Evolutionary conservation across 2,113 vertebrate species (phyloP), one percentile per base, ranked within the genome.

Genomic region (Rissa tridactyla): DNA sequence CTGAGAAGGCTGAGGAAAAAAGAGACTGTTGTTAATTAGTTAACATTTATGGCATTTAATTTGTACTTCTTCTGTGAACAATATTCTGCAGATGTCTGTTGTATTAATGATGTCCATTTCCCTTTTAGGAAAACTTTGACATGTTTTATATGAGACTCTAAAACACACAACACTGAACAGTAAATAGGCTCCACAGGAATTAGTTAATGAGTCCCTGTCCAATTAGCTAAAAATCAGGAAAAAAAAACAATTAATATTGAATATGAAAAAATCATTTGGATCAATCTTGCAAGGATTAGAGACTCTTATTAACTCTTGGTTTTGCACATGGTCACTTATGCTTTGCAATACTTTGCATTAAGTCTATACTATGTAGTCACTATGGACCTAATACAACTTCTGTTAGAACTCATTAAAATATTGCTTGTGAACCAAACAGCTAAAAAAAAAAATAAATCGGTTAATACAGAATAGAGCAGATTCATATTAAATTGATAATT

Each of bases 31-130:
- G 29, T 52, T 75, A 93, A 92, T 88, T 82, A 76, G 71, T 94
- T 68, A 89, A n/a, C 36, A 18, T 82, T 76, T 89, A 92, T 57
- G 26, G 17, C 18, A 52, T 85, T 94, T 86, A 89, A 94, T 95
- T 84, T 87, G 44, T 57, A 58, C 4, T 0, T n/a, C 55, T 58
- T 91, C 61, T 3, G 0, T 71, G 32, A 78, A 78, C 46, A 73
- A 64, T 66, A 64, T 66, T 84, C 29, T 71, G 6, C 29, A 49
- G 7, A 64, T 71, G 9, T 10, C 47, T 71, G 29, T 68, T 83
- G 25, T 47, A 86, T 60, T 78, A 77, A 66, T 61, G 25, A 47
- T 23, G n/a, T 69, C 13, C 27, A 34, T 78, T 90, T 92, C 12
- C 40, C 27, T 47, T 46, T 82, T 3, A 61, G 15, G 42, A 75